Base-by-base conservation (phyloP, 1,140 invertebrate species). In the Trypoxylus dichotomus region DNA sequence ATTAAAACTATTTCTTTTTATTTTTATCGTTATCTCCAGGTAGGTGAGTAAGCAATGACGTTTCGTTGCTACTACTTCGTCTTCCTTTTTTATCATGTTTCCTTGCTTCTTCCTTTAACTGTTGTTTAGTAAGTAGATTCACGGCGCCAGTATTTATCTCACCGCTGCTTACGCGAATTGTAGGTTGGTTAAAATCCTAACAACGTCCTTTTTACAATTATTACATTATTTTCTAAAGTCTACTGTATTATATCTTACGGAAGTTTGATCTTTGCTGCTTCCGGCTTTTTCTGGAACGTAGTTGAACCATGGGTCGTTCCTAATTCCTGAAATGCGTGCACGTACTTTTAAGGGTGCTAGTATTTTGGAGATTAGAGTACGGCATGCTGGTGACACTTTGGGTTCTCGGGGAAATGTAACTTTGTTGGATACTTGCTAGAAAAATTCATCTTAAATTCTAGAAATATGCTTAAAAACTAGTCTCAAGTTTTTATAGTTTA, bases 401-500 rank as follows among this genome's bases (percentile, higher is more conserved):
- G 93, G 92, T 27, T 90, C 88, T 79, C 90, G 89, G 0, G 92
- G 93, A 82, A 93, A 94, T 0, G 88, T 88, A 3, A 94, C 89
- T 83, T 91, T 92, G 79, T 89, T 92, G 83, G 92, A 92, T 8
- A 94, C 92, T 90, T 94, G 92, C 90, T 92, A 83, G 24, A 60
- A 79, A 74, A 42, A 75, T 47, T 74, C 25, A 58, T 63, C 76
- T 72, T 25, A 74, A 47, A 76, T 82, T 63, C 37, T 77, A 25
- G 43, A 47, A 47, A 47, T 47, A n/a, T 15, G 47, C 6, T 19
- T 2, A 54, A n/a, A 54, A 32, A 32, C n/a, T n/a, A 32, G 2
- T 7, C 7, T 32, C 7, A 3, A 32, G 29, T 32, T 32, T 32
- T 32, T 32, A 32, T 32, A 32, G 2, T 32, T 3, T 32, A 32